Conservation (phyloP, 1,140 invertebrate species). For the Zophobas atratus region DNA sequence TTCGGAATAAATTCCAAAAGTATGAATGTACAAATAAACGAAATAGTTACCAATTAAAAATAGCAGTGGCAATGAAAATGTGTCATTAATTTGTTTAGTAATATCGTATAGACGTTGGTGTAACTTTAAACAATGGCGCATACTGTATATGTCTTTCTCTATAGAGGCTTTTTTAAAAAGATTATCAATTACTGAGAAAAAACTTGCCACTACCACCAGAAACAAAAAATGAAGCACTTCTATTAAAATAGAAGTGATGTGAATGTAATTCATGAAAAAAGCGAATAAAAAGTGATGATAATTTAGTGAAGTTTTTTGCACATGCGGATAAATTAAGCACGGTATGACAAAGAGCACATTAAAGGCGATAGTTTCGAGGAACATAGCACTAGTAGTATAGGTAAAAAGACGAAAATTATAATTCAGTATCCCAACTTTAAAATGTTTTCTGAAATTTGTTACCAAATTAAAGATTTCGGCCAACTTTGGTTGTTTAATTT, state of each 20-base stretch:
- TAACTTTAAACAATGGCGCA: background rate
- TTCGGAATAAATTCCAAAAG: constrained; percentile 20
- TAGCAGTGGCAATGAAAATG: background rate
- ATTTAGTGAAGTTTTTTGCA: background rate
- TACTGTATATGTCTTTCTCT: background rate
- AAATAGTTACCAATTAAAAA: constrained; percentile 21
- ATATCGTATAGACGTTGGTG: constrained; percentile 12
- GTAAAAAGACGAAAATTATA: background rate
- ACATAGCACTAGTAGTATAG: background rate
- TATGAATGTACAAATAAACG: background rate
- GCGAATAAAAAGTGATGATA: constrained; percentile 10
- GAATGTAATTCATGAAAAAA: background rate
- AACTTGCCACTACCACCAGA: background rate
- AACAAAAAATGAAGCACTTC: constrained; percentile 11
- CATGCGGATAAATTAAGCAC: constrained; percentile 3
- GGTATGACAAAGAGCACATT: constrained; percentile 1
- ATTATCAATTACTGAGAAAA: background rate
- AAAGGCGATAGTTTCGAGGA: background rate
- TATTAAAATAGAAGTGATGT: background rate
- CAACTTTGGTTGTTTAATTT: constrained; percentile 9
- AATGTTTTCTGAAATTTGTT: constrained; percentile 4
- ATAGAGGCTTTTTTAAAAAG: background rate
- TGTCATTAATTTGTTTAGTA: background rate
- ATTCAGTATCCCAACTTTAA: background rate
- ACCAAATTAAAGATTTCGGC: constrained; percentile 1